Base-by-base conservation (phyloP, 2,888 invertebrate species). In the Hyalella azteca region DNA sequence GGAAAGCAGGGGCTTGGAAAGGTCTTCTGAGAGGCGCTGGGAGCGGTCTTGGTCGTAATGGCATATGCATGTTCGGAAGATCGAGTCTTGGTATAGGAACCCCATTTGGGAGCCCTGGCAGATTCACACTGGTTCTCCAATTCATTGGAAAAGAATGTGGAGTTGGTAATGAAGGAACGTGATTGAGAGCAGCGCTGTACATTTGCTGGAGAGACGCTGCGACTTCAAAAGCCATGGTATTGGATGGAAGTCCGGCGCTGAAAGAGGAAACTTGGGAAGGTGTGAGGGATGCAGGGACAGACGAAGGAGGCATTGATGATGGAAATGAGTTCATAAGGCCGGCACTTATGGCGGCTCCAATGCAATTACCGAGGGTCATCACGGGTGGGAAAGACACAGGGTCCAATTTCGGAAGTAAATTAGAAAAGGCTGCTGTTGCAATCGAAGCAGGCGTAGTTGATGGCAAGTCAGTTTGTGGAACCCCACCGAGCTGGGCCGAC, bases 271-370 rank as follows among this genome's bases (percentile, higher is more conserved):
- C 26, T 39, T 76, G 54, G 15, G 79, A 79, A 22, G 82, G 81
- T 78, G 82, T 83, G 2, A 41, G 80, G 29, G 66, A 75, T 26
- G 40, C 39, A 26, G 78, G 78, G 13, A 81, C 60, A 32, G 80
- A 78, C 11, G 54, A 78, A 60, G 86, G 82, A 22, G 85, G 82
- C 49, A 85, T 82, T 13, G 85, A 81, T 26, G 86, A 85, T 29
- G 86, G 85, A 26, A 86, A 85, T 2, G 86, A 79, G 88, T n/a
- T 36, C 66, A 66, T 66, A 13, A 66, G 36, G 88, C 26, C 89
- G 2, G 80, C 77, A 39, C 80, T 80, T 73, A 81, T 76, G 60
- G 83, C 77, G 19, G 81, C 60, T 41, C 81, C 81, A 22, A 83
- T 77, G 36, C 79, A 80, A 36, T 66, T 49, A 7, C 81, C 40